phyloP scores from a whole-genome alignment of 2,797 vertebrate species.

The Tadarida brasiliensis region DNA sequence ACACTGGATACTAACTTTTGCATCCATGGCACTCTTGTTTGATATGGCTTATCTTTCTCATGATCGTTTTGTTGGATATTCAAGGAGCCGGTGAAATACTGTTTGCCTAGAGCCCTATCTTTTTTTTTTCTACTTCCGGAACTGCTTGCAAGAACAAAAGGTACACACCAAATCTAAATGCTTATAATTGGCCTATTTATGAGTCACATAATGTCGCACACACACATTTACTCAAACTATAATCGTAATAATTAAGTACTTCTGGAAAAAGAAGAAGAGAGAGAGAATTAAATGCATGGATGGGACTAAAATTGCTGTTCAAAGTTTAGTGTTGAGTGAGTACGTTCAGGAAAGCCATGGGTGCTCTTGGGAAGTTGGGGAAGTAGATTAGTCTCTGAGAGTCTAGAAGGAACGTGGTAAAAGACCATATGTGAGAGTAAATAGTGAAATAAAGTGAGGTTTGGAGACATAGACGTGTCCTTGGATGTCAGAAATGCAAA shows the following conservation, averaged over 20 bases:
- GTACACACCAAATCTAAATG: not conserved
- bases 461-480: not conserved
- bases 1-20: not conserved
- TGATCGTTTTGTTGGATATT: slow-evolving; percentile 40
- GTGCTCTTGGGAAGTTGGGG: not conserved
- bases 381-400: not conserved
- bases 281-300: not conserved
- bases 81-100: not conserved
- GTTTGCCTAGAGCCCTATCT: not conserved
- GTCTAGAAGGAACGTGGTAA: not conserved
- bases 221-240: not conserved
- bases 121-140: not conserved
- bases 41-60: not conserved
- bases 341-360: not conserved
- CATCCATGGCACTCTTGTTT: not conserved
- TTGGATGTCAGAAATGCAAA: not conserved
- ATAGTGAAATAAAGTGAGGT: not conserved
- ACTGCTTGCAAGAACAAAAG: slow-evolving; percentile 28
- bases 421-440: not conserved
- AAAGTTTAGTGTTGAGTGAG: not conserved
- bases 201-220: not conserved
- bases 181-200: not conserved
- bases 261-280: not conserved
- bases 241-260: slow-evolving; percentile 27
- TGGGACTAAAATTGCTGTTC: not conserved